phyloP scores from a whole-genome alignment of 2,113 vertebrate genomes.

The Numida meleagris region DNA sequence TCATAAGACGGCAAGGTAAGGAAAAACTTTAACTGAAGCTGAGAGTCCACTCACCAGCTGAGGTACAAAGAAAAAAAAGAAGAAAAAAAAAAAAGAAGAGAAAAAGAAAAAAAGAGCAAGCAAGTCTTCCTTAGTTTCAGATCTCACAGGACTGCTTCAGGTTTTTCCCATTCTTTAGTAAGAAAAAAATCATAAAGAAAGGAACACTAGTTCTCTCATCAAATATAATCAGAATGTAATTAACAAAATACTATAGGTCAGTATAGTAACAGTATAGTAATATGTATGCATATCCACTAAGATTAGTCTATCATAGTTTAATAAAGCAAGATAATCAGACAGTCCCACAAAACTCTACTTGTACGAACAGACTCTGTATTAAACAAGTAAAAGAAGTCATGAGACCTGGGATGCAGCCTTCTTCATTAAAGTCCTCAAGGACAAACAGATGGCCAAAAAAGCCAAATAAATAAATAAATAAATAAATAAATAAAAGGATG shows the following conservation, averaged over 20 bases:
- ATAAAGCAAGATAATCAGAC: neutral
- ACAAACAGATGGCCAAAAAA: neutral
- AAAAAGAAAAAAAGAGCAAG: too few relatives aligned
- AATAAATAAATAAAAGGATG: neutral
- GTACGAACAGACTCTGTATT: neutral
- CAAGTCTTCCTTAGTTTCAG: neutral
- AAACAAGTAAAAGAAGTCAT: neutral
- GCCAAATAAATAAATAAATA: too few relatives aligned
- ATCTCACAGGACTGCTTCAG: neutral
- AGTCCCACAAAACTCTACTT: neutral
- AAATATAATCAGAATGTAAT: neutral
- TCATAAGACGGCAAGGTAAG: neutral
- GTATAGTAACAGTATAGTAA: neutral
- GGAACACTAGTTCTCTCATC: neutral
- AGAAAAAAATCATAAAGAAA: neutral
- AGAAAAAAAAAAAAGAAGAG: too few relatives aligned
- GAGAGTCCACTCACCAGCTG: neutral
- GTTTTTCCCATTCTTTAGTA: neutral
- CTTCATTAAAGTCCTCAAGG: neutral
- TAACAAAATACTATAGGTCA: neutral
- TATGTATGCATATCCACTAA: neutral
- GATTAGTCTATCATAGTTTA: neutral
- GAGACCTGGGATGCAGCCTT: neutral
- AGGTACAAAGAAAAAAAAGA: too few relatives aligned
- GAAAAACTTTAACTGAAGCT: neutral